phyloP scores from a whole-genome alignment of 2,888 invertebrate genomes.

The Caenorhabditis zanzibari region DNA sequence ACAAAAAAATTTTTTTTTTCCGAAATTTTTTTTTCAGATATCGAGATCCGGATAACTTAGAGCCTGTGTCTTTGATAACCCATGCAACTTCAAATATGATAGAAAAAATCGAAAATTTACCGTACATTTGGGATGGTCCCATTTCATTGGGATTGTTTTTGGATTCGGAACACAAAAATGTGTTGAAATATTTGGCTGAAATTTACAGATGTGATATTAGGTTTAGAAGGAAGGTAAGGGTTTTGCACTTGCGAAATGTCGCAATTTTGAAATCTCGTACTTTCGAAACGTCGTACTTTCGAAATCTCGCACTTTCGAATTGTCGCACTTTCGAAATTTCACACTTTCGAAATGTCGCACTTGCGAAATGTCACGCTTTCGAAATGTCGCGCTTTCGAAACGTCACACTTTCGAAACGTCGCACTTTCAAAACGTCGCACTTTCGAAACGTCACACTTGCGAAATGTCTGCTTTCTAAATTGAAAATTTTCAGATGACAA shows the following conservation, averaged over 20 bases:
- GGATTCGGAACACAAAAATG: conserved; percentile 50
- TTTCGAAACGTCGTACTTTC: too few relatives aligned
- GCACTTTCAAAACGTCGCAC: neutral
- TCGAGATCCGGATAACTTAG: conserved; percentile 58
- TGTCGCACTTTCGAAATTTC: too few relatives aligned
- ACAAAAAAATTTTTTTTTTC: neutral
- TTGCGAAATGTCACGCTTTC: neutral
- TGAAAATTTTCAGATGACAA: conserved; percentile 35
- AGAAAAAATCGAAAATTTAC: conserved; percentile 17
- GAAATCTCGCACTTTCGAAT: neutral
- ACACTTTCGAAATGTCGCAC: too few relatives aligned
- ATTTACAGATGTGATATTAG: conserved; percentile 49
- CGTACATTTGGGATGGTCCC: conserved; percentile 68
- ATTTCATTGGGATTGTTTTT: conserved; percentile 69
- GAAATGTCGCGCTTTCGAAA: neutral
- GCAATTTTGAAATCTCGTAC: neutral
- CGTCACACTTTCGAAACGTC: neutral
- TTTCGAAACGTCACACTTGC: too few relatives aligned
- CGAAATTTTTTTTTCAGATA: conserved; percentile 29
- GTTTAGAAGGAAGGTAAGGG: conserved; percentile 31
- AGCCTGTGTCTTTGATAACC: conserved; percentile 64
- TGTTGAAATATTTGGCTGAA: conserved; percentile 57
- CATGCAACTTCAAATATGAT: conserved; percentile 66
- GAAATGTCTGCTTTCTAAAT: neutral
- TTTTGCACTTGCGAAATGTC: too few relatives aligned